Evolutionary conservation across 2,113 vertebrate genomes (phyloP), one percentile per base, ranked within the genome.

Genomic region (Calidris pygmaea): DNA sequence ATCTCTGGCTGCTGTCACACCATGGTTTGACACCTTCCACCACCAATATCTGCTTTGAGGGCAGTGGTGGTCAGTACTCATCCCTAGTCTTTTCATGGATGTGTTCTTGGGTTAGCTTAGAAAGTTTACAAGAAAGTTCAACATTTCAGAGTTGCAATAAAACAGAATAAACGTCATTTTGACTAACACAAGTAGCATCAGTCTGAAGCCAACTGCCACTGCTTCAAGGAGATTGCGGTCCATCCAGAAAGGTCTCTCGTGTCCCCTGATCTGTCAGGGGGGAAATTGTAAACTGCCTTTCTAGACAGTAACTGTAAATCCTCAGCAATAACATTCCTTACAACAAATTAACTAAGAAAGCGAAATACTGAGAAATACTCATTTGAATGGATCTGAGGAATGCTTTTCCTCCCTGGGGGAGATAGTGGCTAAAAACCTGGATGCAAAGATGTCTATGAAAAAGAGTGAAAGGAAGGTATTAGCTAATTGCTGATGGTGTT

Each of bases 21-120:
- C 79, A 60, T 92, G 81, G 89, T 66, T 74, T 80, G 53, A 85
- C 89, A 92, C 84, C 78, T 90, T 79, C 77, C 73, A 23, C 81
- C 70, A 70, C 67, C 60, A 18, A 2, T 34, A 20, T 1, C 48
- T 48, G 24, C 60, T 17, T 73, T 11, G 80, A 87, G 67, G 21
- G 37, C n/a, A 10, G 20, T 9, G 26, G 19, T 6, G 2, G 7
- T 24, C 35, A 3, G 35, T 24, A 70, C 48, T 18, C 26, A 4
- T 18, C 43, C 18, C 26, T 12, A 6, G 11, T 23, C 52, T 23
- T 29, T 20, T 12, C 22, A 1, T 7, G 27, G 32, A 18, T 22
- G 9, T 9, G 24, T 19, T 35, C 43, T 16, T 63, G 27, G 27
- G 27, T 75, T 15, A 16, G 32, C 62, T 37, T 11, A 4, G 32